A percentile compares a stretch with the other conserved stretches of the same genome.
phyloP scores from a whole-genome alignment of 2,113 vertebrate genomes.

The Petromus typicus region DNA sequence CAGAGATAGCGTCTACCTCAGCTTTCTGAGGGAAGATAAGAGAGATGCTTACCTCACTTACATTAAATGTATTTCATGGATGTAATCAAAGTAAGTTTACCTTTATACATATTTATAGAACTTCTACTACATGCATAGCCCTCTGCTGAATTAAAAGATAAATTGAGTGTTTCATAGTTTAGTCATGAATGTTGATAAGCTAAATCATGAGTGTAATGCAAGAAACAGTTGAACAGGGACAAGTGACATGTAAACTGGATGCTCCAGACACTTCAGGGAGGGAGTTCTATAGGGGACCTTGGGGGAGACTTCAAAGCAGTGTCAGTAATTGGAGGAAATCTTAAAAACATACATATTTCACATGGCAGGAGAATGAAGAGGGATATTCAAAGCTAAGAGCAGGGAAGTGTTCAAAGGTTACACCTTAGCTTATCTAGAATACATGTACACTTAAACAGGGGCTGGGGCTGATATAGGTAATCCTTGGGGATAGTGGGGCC shows the following conservation, averaged over 20 bases:
- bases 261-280: background rate
- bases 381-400: background rate
- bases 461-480: background rate
- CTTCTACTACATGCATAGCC: background rate
- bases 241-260: background rate
- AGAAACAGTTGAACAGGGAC: background rate
- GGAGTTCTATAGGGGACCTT: background rate
- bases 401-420: background rate
- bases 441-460: background rate
- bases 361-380: background rate
- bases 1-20: background rate
- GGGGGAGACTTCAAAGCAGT: background rate
- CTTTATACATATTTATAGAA: background rate
- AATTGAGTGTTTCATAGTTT: background rate
- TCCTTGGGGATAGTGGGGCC: background rate
- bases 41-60: background rate
- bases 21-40: background rate
- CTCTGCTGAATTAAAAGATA: conserved; percentile 19
- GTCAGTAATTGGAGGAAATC: background rate
- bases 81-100: background rate
- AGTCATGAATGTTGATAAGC: background rate
- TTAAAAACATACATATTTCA: background rate
- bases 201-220: background rate
- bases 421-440: background rate
- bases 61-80: background rate